phyloP scores from a whole-genome alignment of 2,797 vertebrate genomes.

The Mus spretus region DNA sequence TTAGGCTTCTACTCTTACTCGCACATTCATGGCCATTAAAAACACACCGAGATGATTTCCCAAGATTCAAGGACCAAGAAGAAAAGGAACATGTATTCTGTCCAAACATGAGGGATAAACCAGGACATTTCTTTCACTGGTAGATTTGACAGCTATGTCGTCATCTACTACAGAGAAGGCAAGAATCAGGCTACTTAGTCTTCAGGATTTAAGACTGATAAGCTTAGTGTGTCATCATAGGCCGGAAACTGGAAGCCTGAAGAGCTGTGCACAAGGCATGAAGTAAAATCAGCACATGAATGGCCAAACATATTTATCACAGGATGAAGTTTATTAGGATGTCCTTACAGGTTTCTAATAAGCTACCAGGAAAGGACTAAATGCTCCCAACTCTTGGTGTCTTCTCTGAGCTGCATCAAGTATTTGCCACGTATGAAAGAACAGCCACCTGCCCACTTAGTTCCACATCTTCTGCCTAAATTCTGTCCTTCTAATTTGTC shows the following conservation, averaged over 20 bases:
- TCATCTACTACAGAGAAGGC: background rate
- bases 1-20: background rate
- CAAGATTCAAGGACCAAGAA: conserved; percentile 11
- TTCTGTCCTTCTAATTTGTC: conserved; percentile 59
- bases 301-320: background rate
- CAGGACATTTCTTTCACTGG: background rate
- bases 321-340: background rate
- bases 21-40: background rate
- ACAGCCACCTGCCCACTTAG: conserved; percentile 26
- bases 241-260: background rate
- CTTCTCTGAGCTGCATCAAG: background rate
- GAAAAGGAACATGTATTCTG: background rate
- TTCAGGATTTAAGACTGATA: background rate
- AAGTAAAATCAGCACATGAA: background rate
- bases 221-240: background rate
- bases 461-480: background rate
- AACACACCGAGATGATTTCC: background rate
- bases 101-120: background rate
- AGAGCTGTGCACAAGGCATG: no score
- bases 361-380: background rate
- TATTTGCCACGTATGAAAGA: background rate
- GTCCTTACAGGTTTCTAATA: background rate
- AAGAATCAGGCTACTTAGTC: background rate
- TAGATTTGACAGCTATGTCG: background rate
- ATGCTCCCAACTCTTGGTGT: background rate